These are phyloP conservation scores for Peribatodes rhomboidaria DNA, from an alignment of 2,888 invertebrate genomes.

Conservation along the genomic window DNA sequence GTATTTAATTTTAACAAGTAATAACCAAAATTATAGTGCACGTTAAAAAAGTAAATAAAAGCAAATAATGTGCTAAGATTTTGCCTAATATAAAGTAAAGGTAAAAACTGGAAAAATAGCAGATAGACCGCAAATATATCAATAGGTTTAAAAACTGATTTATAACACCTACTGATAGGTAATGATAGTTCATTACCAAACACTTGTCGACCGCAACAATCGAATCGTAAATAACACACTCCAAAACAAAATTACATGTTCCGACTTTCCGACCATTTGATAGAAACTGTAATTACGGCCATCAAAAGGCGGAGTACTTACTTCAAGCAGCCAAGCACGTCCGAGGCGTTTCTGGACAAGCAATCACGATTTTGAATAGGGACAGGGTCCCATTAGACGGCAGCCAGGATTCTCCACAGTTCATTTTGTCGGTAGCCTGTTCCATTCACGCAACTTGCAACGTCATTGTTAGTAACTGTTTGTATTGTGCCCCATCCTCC, in stretches of 20 bases:
- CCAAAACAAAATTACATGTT: slow-evolving; percentile 55
- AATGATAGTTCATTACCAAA: slow-evolving; percentile 29
- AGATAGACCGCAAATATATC: slow-evolving; percentile 1
- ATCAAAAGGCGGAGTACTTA: slow-evolving; percentile 61
- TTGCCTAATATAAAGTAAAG: no score
- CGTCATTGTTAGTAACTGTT: slow-evolving; percentile 83
- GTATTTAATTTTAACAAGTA: neutral
- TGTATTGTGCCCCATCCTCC: slow-evolving; percentile 68
- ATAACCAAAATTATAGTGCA: no score
- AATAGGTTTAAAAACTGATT: slow-evolving; percentile 2
- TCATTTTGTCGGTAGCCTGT: slow-evolving; percentile 76
- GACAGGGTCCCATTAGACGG: slow-evolving; percentile 67
- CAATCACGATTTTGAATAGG: slow-evolving; percentile 78
- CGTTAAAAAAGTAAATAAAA: no score
- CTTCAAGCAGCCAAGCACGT: slow-evolving; percentile 40
- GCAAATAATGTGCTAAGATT: no score
- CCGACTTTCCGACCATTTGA: slow-evolving; percentile 51
- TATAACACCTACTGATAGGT: slow-evolving; percentile 8
- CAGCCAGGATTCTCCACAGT: slow-evolving; percentile 78
- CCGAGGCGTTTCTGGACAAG: slow-evolving; percentile 57
- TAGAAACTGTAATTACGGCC: slow-evolving; percentile 60
- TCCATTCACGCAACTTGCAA: slow-evolving; percentile 70
- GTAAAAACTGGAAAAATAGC: no score
- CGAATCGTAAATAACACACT: slow-evolving; percentile 42
- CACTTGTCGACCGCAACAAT: slow-evolving; percentile 38